A percentile compares a stretch with the other conserved stretches of the same genome.
Evolutionary conservation across 2,113 vertebrate genomes (phyloP).

Genomic region (Toxostoma redivivum): DNA sequence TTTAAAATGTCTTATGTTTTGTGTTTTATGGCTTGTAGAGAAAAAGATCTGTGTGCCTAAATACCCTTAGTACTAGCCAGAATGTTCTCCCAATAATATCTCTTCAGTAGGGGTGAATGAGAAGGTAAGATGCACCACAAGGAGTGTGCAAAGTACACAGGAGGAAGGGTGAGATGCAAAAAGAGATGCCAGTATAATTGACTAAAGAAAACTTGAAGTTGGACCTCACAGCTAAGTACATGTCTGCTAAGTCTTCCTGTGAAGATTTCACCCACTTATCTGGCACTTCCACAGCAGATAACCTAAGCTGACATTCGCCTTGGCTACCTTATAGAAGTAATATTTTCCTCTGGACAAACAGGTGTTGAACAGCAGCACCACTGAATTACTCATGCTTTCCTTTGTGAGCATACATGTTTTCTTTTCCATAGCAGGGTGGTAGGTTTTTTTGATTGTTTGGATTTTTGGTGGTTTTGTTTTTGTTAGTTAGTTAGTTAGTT

Average conservation of each 20-base stretch:
- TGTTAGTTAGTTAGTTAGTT: background rate
- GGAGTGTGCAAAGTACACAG: background rate
- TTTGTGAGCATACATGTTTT: slow-evolving; percentile 27
- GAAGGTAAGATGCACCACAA: background rate
- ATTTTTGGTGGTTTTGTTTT: background rate
- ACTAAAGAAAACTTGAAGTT: background rate
- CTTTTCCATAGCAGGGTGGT: slow-evolving; percentile 14
- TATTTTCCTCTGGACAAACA: slow-evolving; percentile 56
- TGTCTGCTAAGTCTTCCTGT: background rate
- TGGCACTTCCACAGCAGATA: slow-evolving; percentile 35
- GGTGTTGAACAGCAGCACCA: slow-evolving; percentile 29
- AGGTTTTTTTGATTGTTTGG: background rate
- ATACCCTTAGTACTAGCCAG: background rate
- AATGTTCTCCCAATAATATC: background rate
- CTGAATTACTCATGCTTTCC: slow-evolving; percentile 46
- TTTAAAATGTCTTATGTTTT: background rate
- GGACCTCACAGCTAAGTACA: background rate
- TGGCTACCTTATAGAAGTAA: slow-evolving; percentile 51
- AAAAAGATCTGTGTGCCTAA: background rate
- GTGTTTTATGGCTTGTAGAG: background rate
- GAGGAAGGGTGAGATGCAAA: background rate
- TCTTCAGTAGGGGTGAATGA: background rate
- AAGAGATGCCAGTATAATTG: background rate
- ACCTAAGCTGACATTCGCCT: slow-evolving; percentile 42
- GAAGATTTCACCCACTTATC: background rate